phyloP scores from a whole-genome alignment of 2,797 vertebrate genomes.

The Tragelaphus eurycerus region DNA sequence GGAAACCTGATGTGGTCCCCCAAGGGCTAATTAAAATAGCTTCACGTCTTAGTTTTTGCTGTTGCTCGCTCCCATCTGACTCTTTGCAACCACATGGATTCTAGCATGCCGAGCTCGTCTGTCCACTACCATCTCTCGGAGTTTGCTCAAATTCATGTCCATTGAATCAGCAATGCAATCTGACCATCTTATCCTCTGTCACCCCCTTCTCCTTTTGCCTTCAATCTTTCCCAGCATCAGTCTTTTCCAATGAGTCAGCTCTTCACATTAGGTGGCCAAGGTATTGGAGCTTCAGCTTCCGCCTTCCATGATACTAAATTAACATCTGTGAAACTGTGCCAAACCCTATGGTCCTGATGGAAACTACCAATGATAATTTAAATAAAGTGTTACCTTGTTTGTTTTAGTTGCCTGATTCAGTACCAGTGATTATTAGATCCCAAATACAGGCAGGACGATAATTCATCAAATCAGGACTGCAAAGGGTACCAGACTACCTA shows the following conservation, averaged over 20 bases:
- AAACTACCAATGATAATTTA: neutral
- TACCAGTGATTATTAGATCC: neutral
- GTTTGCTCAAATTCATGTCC: neutral
- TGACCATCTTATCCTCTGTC: neutral
- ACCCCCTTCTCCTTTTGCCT: neutral
- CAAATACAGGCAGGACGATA: neutral
- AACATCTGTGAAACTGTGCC: neutral
- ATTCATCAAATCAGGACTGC: neutral
- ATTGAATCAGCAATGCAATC: neutral
- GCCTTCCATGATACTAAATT: neutral
- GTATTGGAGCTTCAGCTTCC: neutral
- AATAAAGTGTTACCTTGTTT: neutral
- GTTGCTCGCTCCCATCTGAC: neutral
- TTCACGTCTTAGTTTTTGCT: neutral
- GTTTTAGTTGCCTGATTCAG: neutral
- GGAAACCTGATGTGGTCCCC: neutral
- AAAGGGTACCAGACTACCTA: neutral
- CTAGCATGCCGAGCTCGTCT: neutral
- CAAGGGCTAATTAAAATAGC: neutral
- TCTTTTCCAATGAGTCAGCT: neutral
- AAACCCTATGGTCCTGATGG: neutral
- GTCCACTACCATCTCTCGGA: neutral
- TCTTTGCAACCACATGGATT: neutral
- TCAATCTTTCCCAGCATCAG: neutral
- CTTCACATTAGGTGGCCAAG: neutral